Evolutionary conservation across 2,113 vertebrate genomes (phyloP), one percentile per base, ranked within the genome.

Genomic region (Numida meleagris): DNA sequence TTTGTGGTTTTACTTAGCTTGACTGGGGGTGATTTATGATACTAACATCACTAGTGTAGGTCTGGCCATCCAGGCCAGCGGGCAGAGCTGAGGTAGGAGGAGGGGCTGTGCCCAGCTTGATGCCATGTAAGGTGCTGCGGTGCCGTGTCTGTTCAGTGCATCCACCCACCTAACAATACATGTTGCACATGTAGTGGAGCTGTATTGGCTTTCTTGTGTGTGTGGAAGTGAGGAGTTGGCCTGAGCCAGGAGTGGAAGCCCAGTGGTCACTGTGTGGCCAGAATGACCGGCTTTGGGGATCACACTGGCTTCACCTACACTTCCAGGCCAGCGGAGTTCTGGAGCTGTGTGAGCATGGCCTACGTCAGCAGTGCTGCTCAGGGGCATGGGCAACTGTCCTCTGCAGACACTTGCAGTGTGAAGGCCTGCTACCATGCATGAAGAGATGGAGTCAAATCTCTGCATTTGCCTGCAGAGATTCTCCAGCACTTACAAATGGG

Each of bases 51-150:
- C 23, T 50, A 8, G 36, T 14, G 6, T 24, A 43, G 24, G 7
- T 45, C 48, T 59, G 59, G 12, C 8, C 10, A 46, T n/a, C 31
- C 7, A 34, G 36, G 40, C 12, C 63, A 43, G 11, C 10, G 15
- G 45, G 21, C 14, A 0, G 0, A 33, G 10, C 33, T 42, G 36
- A 2, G 1, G 31, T 18, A n/a, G 0, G 4, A 0, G 0, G n/a
- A 72, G 59, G 20, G 38, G 8, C 29, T 77, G 15, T 83, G 48
- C 12, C 38, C 0, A 9, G 34, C 42, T 25, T 1, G 0, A 2
- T 2, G 1, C 23, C n/a, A 51, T 79, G 20, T 48, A 14, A 1
- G 24, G 33, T 55, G 58, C 11, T 2, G 0, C 45, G 59, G 9
- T 4, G 10, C n/a, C 1, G 0, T 6, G 4, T 48, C n/a, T 57